Base-by-base conservation (phyloP, 2,797 vertebrate species). In the Chaetophractus vellerosus region DNA sequence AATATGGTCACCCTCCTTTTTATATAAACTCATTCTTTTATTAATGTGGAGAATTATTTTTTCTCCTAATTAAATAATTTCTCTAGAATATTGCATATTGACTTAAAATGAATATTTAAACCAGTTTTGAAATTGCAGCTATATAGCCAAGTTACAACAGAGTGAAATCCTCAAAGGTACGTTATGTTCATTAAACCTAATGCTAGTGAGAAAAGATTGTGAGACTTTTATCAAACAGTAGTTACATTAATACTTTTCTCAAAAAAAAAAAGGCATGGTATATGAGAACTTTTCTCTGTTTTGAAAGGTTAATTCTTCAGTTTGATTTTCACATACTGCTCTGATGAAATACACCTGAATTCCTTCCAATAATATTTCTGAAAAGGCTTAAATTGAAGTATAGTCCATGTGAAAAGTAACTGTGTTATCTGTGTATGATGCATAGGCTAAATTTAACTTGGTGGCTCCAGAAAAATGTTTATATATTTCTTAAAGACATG, bases 361-460 rank as follows among this genome's bases (percentile, higher is more conserved):
- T 86, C 38, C 18, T 82, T 86, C 81, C 64, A 87, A 28, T 45
- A 84, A 59, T 74, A 89, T 69, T 86, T 91, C 68, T 86, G 36
- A 76, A 78, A 82, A 79, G 48, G 36, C 38, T 87, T 72, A 83
- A 93, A 66, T 52, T 82, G 55, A 89, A 92, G 82, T 61, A 85
- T 2, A 52, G 11, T 5, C 50, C 36, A 24, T 74, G 38, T 91
- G 79, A 82, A 84, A 91, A 93, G n/a, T 85, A 72, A 91, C n/a
- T 75, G 48, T 93, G 26, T 74, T 59, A 72, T 75, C 48, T 82
- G 61, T 94, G 48, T 72, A 45, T 75, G 80, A 76, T 82, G 69
- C 33, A 52, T 68, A 92, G 28, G 50, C 82, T 92, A 95, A 85
- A 89, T 93, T 89, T 71, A 93, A 92, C 63, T 82, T 85, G 48